Evolutionary conservation across 1,140 invertebrate genomes (phyloP), one percentile per base, ranked within the genome.

Genomic region (Vanessa tameamea): DNA sequence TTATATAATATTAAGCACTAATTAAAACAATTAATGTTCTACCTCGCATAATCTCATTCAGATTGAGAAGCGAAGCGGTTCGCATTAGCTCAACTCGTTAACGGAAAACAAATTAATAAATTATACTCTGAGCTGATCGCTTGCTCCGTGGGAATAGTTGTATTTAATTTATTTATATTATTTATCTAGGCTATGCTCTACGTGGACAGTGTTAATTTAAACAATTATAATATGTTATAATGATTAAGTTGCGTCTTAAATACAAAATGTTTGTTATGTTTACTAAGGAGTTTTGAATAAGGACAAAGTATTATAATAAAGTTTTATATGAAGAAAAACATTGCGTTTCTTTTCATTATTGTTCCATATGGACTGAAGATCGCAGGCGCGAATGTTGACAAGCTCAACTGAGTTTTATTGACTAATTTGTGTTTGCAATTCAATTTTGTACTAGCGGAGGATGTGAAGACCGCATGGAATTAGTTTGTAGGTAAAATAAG

Each of bases 71-170:
- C 82, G 77, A 69, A 80, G 77, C 72, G 74, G 59, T 82, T 82
- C 80, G 81, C 85, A 89, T 88, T 87, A 89, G 81, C 71, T 65
- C 70, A 72, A 65, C 84, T 92, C 87, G 87, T 89, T 88, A 92
- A 82, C 76, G 69, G 90, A 90, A 92, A 92, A 88, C 88, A 87
- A 92, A 92, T 91, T 90, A 90, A 90, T 92, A 87, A 83, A 90
- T 90, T 91, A 91, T 88, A 80, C 82, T 78, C 70, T 66, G 76
- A 53, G 53, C 57, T 75, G 81, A 83, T 84, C 81, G 82, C 82
- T 43, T 78, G 69, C 31, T 65, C 75, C 87, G 90, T 92, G 89
- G 87, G 90, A 92, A 88, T 80, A 81, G 76, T 76, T 37, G 53
- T 66, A 74, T 65, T 79, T 85, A 80, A 84, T 79, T 82, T 80